phyloP scores from a whole-genome alignment of 2,113 vertebrate genomes.

The Bombycilla garrulus region DNA sequence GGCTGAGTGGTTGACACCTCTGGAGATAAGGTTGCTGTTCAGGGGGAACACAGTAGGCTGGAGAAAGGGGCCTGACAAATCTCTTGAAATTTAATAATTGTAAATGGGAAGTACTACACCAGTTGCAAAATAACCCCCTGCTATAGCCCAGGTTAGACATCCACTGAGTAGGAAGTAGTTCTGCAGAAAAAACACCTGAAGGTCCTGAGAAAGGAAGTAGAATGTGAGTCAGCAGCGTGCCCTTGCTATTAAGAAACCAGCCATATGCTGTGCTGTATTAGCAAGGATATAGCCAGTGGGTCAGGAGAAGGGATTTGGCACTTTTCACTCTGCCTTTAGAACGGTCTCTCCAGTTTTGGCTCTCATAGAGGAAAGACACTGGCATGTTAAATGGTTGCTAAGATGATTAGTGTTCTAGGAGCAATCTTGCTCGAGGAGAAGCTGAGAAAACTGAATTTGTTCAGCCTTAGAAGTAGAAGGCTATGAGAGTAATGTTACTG shows the following conservation, averaged over 20 bases:
- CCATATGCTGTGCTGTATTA: background rate
- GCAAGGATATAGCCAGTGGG: background rate
- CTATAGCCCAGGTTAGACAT: background rate
- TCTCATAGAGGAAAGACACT: background rate
- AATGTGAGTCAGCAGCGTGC: background rate
- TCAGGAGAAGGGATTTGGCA: background rate
- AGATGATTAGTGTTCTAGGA: background rate
- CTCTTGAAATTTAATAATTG: background rate
- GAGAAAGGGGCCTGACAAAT: background rate
- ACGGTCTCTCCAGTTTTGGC: background rate
- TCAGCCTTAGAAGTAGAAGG: background rate
- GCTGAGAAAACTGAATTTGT: background rate
- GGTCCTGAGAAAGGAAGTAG: background rate
- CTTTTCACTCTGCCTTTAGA: background rate
- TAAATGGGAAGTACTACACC: background rate
- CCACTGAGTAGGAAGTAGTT: background rate
- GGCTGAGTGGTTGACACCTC: background rate
- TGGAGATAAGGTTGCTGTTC: background rate
- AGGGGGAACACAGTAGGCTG: background rate
- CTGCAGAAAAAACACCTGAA: background rate
- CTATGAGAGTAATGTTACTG: background rate
- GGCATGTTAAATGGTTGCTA: background rate
- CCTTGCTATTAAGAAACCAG: background rate
- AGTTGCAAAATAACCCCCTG: background rate
- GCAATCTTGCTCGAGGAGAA: background rate